Evolutionary conservation across 53 echinoderm and acorn worm species (phyloP), one percentile per base, ranked within the genome.

Genomic region (Pentamera pediparva): DNA sequence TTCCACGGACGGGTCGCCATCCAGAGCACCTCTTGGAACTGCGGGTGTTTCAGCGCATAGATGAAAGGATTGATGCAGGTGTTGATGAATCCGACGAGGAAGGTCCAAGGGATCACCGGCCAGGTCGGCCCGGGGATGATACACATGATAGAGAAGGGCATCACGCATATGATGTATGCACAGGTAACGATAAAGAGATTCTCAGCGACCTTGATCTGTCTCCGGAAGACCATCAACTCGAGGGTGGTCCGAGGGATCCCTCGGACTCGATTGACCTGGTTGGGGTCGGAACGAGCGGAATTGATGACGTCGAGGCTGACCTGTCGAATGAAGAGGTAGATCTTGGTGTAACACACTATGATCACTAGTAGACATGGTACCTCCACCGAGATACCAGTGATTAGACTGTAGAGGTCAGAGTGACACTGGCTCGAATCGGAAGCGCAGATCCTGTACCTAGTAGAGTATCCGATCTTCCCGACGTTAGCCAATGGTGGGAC

Each of bases 131-230:
- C 6, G 32, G 45, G 32, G 12, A 35, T 39, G 36, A 13, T 56
- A 35, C 53, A 18, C 33, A 36, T 41, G 11, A 73, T 10, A 15
- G 43, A 55, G 53, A 69, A 76, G 19, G 83, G 83, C 24, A 76
- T 61, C 32, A 83, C 70, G 34, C 83, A 83, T 37, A 63, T 30
- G 45, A 74, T 37, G 69, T 59, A 83, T 5, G 59, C 62, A 27
- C 83, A 83, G 32, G 76, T 53, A 22, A 76, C 83, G 30, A 62
- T 39, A 37, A 83, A 61, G 30, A 83, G 60, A 49, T 76, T 83
- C 48, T 83, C 76, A 61, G 83, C 67, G 28, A 67, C 67, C 45
- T 24, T 67, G 27, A 67, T 45, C 27, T 41, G 39, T 11, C 67
- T 39, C n/a, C 67, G 67, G 30, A 67, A 67, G 0, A 67, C 38